Base-by-base conservation (phyloP, 2,797 vertebrate species). In the Taeniopygia guttata region DNA sequence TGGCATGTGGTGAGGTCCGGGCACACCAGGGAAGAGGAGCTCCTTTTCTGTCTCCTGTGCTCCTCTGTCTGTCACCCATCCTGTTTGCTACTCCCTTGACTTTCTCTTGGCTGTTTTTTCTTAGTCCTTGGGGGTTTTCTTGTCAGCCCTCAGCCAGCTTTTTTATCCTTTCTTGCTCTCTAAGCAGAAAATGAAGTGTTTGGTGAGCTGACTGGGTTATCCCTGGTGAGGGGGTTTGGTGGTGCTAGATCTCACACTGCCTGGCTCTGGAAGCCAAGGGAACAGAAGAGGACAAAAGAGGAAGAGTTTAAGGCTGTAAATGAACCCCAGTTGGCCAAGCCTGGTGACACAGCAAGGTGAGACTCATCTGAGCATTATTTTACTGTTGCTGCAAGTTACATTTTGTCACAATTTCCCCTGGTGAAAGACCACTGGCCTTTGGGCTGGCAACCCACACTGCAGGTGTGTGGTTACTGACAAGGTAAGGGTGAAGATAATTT, bases 261-360 rank as follows among this genome's bases (percentile, higher is more conserved):
- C 58, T 69, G 67, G 17, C 86, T 84, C 32, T 30, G 32, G 69
- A 55, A 91, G 59, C 80, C 70, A 59, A 43, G 38, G 49, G 43
- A 62, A 49, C 63, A 45, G 38, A 54, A n/a, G 22, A 60, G 25
- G 16, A 16, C 34, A 73, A 75, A 76, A 60, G 38, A 70, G 34
- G 60, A 70, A 72, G 54, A 74, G 58, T 26, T 12, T 51, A 69
- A 1, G 3, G 23, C 48, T 89, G 30, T 92, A 48, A 84, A 69
- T 67, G 78, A 90, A 70, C 64, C 70, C 84, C 55, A 75, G 69
- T 27, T 81, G 58, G 64, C 80, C 1, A 0, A 63, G 34, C 30
- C 21, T 75, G n/a, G 91, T 78, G 62, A 70, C 67, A 67, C 46
- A 80, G 79, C 68, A 74, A 94, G 82, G 79, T 93, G 79, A 89